Conservation (phyloP, 1,140 invertebrate species). For the Caenorhabditis briggsae region DNA sequence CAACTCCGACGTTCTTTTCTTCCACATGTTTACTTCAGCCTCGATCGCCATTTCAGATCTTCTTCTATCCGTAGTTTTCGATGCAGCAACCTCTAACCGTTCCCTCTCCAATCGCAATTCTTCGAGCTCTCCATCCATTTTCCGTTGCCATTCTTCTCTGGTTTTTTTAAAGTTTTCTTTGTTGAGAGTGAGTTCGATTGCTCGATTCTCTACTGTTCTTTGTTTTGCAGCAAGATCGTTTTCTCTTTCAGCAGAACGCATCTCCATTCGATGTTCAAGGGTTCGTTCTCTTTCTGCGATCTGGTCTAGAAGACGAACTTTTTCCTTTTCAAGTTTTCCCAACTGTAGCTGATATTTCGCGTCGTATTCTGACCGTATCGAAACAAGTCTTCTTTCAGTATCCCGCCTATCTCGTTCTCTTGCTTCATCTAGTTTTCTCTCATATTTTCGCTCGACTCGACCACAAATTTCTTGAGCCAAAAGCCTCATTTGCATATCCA, state of each 20-base stretch:
- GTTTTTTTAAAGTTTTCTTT: slow-evolving; percentile 49
- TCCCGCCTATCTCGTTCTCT: slow-evolving; percentile 26
- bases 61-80: neutral
- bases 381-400: slow-evolving; percentile 6
- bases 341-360: slow-evolving; percentile 26
- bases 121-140: slow-evolving; percentile 39
- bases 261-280: slow-evolving; percentile 28
- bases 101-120: slow-evolving; percentile 25
- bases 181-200: slow-evolving; percentile 37
- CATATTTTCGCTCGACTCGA: slow-evolving; percentile 33
- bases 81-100: slow-evolving; percentile 13
- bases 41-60: neutral
- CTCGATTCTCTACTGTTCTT: slow-evolving; percentile 39
- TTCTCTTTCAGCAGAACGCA: slow-evolving; percentile 19
- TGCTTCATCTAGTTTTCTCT: slow-evolving; percentile 26
- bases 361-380: slow-evolving; percentile 28
- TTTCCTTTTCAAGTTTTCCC: slow-evolving; percentile 43
- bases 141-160: neutral
- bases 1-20: slow-evolving; percentile 6
- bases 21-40: slow-evolving; percentile 25
- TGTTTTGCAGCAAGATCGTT: slow-evolving; percentile 16
- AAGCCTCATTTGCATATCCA: slow-evolving; percentile 38
- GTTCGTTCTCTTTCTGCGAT: slow-evolving; percentile 33
- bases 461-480: slow-evolving; percentile 36
- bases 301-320: slow-evolving; percentile 14